Evolutionary conservation across 2,888 invertebrate genomes (phyloP).

Genomic region (Tinea trinotella): DNA sequence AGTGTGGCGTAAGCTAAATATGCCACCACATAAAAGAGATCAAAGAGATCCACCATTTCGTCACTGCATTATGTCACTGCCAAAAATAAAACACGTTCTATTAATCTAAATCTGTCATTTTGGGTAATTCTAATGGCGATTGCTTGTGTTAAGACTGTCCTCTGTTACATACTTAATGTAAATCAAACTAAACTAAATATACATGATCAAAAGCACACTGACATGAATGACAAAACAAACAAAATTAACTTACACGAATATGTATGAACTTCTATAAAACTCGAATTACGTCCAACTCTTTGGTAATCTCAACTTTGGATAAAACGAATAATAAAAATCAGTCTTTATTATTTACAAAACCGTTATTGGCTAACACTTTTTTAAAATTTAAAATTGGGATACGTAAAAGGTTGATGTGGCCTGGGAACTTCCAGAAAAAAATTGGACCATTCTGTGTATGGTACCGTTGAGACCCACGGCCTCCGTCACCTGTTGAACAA

Average conservation of each 20-base stretch:
- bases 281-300: slow-evolving; percentile 50
- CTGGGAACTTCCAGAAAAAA: slow-evolving; percentile 75
- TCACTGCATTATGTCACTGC: too few relatives aligned
- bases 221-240: slow-evolving; percentile 70
- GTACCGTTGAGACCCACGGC: slow-evolving; percentile 75
- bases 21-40: too few relatives aligned
- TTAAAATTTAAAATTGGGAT: slow-evolving; percentile 63
- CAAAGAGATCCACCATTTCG: too few relatives aligned
- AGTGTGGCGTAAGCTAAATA: too few relatives aligned
- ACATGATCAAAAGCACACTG: slow-evolving; percentile 56
- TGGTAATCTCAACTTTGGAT: slow-evolving; percentile 62
- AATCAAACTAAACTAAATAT: slow-evolving; percentile 16
- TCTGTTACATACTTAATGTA: too few relatives aligned
- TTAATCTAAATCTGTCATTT: too few relatives aligned
- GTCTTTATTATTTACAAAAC: slow-evolving; percentile 64
- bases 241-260: slow-evolving; percentile 70
- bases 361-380: slow-evolving; percentile 39
- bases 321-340: slow-evolving; percentile 28
- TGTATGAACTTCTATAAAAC: slow-evolving; percentile 53
- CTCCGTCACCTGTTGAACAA: slow-evolving; percentile 75
- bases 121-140: too few relatives aligned
- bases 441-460: slow-evolving; percentile 75
- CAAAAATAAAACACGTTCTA: too few relatives aligned
- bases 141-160: too few relatives aligned
- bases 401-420: slow-evolving; percentile 77